phyloP scores from a whole-genome alignment of 2,888 invertebrate genomes.

The Cephus pulcher region DNA sequence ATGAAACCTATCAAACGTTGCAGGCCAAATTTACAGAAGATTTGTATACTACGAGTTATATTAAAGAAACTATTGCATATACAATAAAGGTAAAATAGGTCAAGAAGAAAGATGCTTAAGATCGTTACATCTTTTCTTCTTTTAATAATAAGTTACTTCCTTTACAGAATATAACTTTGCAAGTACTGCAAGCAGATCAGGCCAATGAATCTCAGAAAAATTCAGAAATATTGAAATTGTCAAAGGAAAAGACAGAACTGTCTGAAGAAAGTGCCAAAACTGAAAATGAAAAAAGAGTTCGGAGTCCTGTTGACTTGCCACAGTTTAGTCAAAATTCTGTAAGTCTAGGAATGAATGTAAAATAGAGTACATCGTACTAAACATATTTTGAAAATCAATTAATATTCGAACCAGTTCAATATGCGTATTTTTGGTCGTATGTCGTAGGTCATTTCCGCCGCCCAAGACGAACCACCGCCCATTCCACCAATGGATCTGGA shows the following conservation, averaged over 20 bases:
- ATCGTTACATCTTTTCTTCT: neutral
- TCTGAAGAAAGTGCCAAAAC: neutral
- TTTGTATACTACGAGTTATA: constrained; percentile 43
- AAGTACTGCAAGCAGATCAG: constrained; percentile 37
- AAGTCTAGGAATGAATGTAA: neutral
- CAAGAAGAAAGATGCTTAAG: neutral
- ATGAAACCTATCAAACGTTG: constrained; percentile 46
- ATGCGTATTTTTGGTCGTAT: constrained; percentile 8
- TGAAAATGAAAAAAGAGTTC: neutral
- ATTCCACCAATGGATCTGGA: constrained; percentile 47
- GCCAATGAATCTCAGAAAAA: constrained; percentile 3
- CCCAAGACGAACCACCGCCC: constrained; percentile 49
- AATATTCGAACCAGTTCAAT: neutral
- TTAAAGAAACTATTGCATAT: constrained; percentile 45
- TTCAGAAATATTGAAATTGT: neutral
- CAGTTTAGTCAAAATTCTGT: neutral
- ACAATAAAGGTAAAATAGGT: constrained; percentile 45
- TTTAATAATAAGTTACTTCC: constrained; percentile 8
- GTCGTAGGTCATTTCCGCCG: constrained; percentile 37
- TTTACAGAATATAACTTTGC: constrained; percentile 48
- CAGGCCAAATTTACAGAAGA: constrained; percentile 46
- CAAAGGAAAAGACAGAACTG: neutral
- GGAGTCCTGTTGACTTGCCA: neutral
- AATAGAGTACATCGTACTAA: neutral
- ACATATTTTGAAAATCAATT: neutral